Evolutionary conservation across 1,140 invertebrate species (phyloP).

Genomic region (Melitaea cinxia): DNA sequence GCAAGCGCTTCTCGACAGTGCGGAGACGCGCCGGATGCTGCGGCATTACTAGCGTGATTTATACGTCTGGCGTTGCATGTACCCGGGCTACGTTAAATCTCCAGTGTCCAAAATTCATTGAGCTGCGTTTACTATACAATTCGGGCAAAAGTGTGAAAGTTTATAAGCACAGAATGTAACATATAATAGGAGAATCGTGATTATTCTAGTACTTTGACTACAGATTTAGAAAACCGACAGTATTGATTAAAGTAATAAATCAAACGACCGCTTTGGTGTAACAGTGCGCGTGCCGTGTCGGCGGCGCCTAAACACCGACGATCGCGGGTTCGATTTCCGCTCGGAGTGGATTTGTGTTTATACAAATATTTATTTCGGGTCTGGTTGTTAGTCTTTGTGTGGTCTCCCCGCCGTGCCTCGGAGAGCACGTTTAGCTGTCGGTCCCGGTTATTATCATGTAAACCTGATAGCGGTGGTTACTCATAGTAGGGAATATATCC

Average conservation of each 20-base stretch:
- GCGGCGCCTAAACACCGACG: no score
- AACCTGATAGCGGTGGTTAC: no score
- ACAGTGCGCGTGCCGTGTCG: no score
- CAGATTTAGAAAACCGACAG: slow-evolving; percentile 28
- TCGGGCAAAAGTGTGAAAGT: slow-evolving; percentile 56
- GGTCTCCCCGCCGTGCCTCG: no score
- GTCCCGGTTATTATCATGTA: no score
- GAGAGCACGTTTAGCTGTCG: no score
- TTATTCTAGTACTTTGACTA: slow-evolving; percentile 50
- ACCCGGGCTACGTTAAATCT: slow-evolving; percentile 54
- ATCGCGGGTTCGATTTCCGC: no score
- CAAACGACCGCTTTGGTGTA: no score
- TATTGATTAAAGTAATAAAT: background rate
- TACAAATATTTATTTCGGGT: no score
- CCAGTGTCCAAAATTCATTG: slow-evolving; percentile 37
- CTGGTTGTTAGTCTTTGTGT: no score
- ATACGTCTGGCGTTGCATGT: slow-evolving; percentile 71
- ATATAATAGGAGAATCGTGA: slow-evolving; percentile 30
- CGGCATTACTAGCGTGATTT: slow-evolving; percentile 74
- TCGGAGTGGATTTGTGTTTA: no score
- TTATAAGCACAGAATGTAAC: slow-evolving; percentile 12
- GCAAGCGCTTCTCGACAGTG: slow-evolving; percentile 51
- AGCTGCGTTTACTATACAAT: slow-evolving; percentile 37
- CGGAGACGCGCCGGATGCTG: slow-evolving; percentile 68
- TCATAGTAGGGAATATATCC: no score